Evolutionary conservation across 2,113 vertebrate genomes (phyloP).

Genomic region (Eulacestoma nigropectus): DNA sequence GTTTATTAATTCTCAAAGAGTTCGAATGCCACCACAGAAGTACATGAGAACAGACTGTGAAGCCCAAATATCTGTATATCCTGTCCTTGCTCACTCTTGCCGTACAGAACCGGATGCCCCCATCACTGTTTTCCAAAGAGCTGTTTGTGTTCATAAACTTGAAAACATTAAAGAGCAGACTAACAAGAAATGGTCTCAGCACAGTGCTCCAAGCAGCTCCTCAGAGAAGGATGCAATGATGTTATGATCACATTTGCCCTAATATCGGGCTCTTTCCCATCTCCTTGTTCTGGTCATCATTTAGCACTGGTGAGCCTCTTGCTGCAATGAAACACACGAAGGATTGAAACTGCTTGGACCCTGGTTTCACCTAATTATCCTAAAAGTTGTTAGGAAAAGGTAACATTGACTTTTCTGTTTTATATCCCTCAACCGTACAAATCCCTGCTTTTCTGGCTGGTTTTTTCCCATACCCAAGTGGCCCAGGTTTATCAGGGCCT

Average conservation of each 20-base stretch:
- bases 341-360: background rate
- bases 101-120: fast-evolving
- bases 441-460: background rate
- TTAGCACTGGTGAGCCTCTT: background rate
- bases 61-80: background rate
- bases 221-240: background rate
- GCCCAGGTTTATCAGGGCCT: background rate
- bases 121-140: background rate
- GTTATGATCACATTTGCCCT: background rate
- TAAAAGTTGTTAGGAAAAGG: background rate
- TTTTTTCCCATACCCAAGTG: background rate
- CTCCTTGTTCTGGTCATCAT: background rate
- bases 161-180: background rate
- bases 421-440: background rate
- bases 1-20: background rate
- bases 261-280: background rate
- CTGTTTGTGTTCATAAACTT: background rate
- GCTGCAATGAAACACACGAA: background rate
- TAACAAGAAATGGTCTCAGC: background rate
- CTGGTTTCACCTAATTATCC: background rate
- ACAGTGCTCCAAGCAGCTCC: fast-evolving
- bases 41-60: background rate
- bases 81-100: background rate
- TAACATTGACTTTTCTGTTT: background rate
- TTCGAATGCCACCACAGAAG: background rate